Evolutionary conservation across 2,888 invertebrate genomes (phyloP), one percentile per base, ranked within the genome.

Genomic region (Pollenia griseotomentosa): DNA sequence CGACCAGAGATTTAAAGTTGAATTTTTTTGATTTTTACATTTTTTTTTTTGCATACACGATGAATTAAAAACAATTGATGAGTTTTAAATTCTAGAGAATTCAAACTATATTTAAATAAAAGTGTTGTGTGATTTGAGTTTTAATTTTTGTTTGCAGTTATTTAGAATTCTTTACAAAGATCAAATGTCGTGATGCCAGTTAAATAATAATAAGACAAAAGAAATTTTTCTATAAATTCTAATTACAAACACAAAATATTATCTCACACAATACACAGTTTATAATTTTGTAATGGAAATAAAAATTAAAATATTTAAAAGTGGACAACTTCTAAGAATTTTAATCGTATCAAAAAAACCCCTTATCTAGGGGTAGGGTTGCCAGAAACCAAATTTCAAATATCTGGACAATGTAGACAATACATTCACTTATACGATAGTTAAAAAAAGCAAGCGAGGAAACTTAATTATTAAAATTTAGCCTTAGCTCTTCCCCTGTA

Each of bases 61-160:
- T 66, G 59, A 44, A 59, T 51, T 68, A 33, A 16, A 83, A 83
- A 70, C 75, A 74, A 82, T 74, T 82, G 81, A 66, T 74, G 51
- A 75, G 12, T 44, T 81, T n/a, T 14, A 66, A 57, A 74, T 66
- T 75, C 66, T 61, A 68, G 23, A 68, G 55, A 74, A 73, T 63
- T 59, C 11, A 11, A 55, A 55, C 51, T 68, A 16, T 19, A 68
- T 78, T 68, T 59, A 48, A 78, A 65, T 51, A 19, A 75, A 70
- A 40, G 9, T 44, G 63, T n/a, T 14, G 33, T 33, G 33, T 33
- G 33, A 33, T 68, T 68, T 48, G 5, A 11, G 40, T 61, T 53
- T 10, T 12, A 16, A 4, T 23, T 61, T 42, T 59, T 73, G 11
- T 63, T 42, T 42, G 9, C 42, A 57, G 16, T 61, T 51, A 33